phyloP scores from a whole-genome alignment of 2,888 invertebrate genomes.

The Hydropsyche betteni region DNA sequence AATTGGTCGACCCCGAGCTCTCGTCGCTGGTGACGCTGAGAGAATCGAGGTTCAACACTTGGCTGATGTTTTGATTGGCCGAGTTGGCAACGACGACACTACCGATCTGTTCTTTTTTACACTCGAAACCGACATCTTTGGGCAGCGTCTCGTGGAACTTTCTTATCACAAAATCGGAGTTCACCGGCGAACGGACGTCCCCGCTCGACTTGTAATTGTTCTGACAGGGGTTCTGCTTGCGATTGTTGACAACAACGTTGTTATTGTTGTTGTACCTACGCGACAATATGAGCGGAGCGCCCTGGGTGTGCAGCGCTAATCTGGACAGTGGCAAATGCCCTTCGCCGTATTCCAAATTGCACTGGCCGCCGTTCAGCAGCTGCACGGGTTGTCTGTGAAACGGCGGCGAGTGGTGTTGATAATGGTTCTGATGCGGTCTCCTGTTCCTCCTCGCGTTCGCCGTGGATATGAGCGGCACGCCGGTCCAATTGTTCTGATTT shows the following conservation, averaged over 20 bases:
- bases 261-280: conserved; percentile 66
- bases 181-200: conserved; percentile 54
- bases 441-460: conserved; percentile 67
- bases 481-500: conserved; percentile 76
- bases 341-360: conserved; percentile 55
- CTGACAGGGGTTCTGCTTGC: conserved; percentile 36
- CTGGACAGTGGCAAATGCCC: conserved; percentile 71
- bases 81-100: conserved; percentile 52
- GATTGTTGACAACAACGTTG: conserved; percentile 51
- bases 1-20: conserved; percentile 72
- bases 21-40: conserved; percentile 81
- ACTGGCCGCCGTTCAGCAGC: conserved; percentile 40
- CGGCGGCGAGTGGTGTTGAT: conserved; percentile 40
- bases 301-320: conserved; percentile 84
- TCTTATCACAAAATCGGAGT: conserved; percentile 58
- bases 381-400: conserved; percentile 48
- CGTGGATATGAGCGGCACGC: conserved; percentile 83
- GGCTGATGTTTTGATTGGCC: conserved; percentile 57
- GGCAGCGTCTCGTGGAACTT: conserved; percentile 58
- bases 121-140: conserved; percentile 58
- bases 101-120: conserved; percentile 50
- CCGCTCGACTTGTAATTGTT: conserved; percentile 58
- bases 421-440: conserved; percentile 44
- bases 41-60: conserved; percentile 70
- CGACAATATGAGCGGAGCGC: conserved; percentile 82